Percentiles rank a stretch among this genome's conserved stretches.
These are phyloP conservation scores for Drosophila nigricruria DNA, from an alignment of 2,888 invertebrate genomes.

Conservation along the genomic window DNA sequence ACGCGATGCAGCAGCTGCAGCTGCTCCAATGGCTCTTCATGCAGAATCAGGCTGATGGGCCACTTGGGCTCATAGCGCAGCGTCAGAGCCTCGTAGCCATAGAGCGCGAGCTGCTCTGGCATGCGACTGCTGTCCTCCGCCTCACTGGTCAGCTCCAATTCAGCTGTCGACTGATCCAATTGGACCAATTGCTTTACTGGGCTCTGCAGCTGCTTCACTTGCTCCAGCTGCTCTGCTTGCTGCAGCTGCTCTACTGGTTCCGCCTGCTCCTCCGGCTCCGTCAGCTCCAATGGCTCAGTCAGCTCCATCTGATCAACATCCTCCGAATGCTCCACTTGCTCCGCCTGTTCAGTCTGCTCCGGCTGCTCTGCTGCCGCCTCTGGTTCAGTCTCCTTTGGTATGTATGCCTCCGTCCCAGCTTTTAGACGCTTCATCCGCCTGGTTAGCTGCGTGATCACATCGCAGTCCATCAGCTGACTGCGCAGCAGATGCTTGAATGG, in stretches of 20 bases:
- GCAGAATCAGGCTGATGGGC: constrained; percentile 61
- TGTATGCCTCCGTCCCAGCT: neutral
- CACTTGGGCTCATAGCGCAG: constrained; percentile 54
- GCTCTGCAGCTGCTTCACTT: too few relatives aligned
- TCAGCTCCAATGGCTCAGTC: neutral
- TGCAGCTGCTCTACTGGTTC: neutral
- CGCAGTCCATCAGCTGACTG: constrained; percentile 43
- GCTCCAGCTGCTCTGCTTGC: neutral
- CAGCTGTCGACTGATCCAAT: neutral
- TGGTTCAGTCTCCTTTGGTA: neutral
- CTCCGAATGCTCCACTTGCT: neutral
- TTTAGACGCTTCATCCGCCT: neutral
- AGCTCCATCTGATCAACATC: neutral
- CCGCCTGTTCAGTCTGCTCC: neutral
- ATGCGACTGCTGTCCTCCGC: neutral
- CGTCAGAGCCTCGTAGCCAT: constrained; percentile 56
- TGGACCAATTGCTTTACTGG: constrained; percentile 1
- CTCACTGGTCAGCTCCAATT: neutral
- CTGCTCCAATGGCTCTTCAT: constrained; percentile 46
- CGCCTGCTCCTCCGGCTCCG: neutral
- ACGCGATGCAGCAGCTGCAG: constrained; percentile 62
- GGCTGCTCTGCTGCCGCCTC: constrained; percentile 5
- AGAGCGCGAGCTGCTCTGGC: constrained; percentile 13
- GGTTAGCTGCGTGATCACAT: constrained; percentile 46
- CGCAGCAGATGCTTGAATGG: constrained; percentile 49